These are phyloP conservation scores for Oryzias curvinotus DNA, from an alignment of 2,113 vertebrate genomes.

Conservation along the genomic window DNA sequence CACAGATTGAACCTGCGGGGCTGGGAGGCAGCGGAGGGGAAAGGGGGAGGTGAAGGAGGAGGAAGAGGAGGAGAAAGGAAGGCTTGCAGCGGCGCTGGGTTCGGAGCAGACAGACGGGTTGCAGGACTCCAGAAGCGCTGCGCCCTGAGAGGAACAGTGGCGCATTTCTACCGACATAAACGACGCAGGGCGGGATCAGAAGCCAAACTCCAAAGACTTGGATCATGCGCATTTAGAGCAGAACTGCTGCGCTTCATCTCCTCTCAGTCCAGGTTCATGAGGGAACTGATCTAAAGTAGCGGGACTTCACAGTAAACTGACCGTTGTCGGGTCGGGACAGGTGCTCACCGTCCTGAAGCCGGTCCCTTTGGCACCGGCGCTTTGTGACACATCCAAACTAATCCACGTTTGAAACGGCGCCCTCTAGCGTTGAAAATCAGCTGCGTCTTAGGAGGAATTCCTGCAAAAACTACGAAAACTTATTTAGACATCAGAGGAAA, in stretches of 20 bases:
- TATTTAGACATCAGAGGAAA: no score
- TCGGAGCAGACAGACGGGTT: slow-evolving; percentile 10
- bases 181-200: no score
- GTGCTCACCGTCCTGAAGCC: slow-evolving; percentile 17
- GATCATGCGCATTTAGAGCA: background rate
- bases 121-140: no score
- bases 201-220: no score
- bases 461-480: no score
- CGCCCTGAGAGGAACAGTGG: no score
- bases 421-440: no score
- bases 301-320: no score
- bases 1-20: slow-evolving; percentile 77
- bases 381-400: background rate
- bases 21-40: slow-evolving; percentile 11
- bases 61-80: slow-evolving; percentile 15
- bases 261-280: background rate
- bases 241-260: background rate
- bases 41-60: slow-evolving; percentile 2
- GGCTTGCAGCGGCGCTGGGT: slow-evolving; percentile 25
- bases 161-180: no score
- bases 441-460: no score
- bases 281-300: background rate
- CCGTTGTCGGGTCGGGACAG: slow-evolving; percentile 12
- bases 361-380: slow-evolving; percentile 6
- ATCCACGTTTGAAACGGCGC: slow-evolving; percentile 46